Evolutionary conservation across 1,140 invertebrate genomes (phyloP), one percentile per base, ranked within the genome.

Genomic region (Bombus superbus): DNA sequence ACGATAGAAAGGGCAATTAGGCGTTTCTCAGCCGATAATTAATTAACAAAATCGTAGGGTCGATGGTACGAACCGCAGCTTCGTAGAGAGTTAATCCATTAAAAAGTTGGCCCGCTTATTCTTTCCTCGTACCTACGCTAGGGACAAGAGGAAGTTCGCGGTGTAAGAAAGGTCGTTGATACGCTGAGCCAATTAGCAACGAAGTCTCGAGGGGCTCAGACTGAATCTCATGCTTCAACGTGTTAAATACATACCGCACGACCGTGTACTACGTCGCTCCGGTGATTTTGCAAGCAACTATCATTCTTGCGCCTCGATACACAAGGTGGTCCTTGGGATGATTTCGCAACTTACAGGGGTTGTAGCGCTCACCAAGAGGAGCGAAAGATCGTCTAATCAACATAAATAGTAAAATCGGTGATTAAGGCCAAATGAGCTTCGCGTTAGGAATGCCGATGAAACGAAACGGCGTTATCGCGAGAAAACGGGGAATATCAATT

Each of bases 171-270:
- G 83, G 83, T 85, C 83, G 77, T 85, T 85, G 76, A 85, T 85
- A 85, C 77, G 68, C 68, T 85, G 83, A 85, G 83, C 76, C 83
- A 85, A 85, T 85, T 85, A 85, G 83, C 68, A 80, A 85, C 68
- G 42, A 62, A 85, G 83, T 80, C 83, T 85, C 83, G 68, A 72
- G 68, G 68, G 75, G 82, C 82, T 84, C 76, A 79, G 83, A 84
- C 83, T 59, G 73, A 76, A 77, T 83, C 64, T 83, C n/a, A 22
- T 78, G 82, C 40, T 69, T 57, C 35, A 71, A 83, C 38, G 74
- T 78, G 77, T 80, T 85, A 73, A 85, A 85, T 40, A 62, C 68
- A n/a, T 53, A 3, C 13, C 44, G 38, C 42, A 35, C 47, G 4
- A 22, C 5, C 75, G 38, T 42, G 18, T 47, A 28, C 22, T n/a